Percentiles rank a stretch among this genome's conserved stretches.
These are phyloP conservation scores for Leptarthrus brevirostris DNA, from an alignment of 2,888 invertebrate species.

Conservation along the genomic window DNA sequence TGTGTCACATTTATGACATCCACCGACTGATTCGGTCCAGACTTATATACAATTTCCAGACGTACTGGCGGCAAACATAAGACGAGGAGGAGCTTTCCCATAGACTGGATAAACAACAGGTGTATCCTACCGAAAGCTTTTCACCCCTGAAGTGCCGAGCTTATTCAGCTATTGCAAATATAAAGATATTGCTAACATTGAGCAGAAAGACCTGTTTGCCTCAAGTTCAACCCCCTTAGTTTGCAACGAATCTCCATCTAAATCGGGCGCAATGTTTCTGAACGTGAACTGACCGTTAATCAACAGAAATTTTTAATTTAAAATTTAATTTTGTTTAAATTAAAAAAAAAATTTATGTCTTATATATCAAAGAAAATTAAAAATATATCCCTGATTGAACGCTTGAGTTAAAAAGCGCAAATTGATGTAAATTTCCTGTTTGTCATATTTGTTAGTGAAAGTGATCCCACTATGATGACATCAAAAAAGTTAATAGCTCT, in stretches of 20 bases:
- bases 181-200: constrained; percentile 21
- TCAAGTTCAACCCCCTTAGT: constrained; percentile 41
- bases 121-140: background rate
- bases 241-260: constrained; percentile 26
- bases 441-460: no score
- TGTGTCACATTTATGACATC: no score
- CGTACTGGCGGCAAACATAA: background rate
- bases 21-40: background rate
- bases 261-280: constrained; percentile 27
- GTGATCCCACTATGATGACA: constrained; percentile 15
- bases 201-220: constrained; percentile 1
- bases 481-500: background rate
- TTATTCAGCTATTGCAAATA: constrained; percentile 38
- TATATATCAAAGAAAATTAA: background rate
- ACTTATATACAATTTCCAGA: constrained; percentile 8
- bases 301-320: background rate
- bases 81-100: background rate
- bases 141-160: background rate
- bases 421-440: background rate
- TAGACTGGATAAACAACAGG: constrained; percentile 4
- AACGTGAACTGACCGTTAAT: constrained; percentile 26
- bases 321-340: background rate
- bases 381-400: no score
- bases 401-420: background rate
- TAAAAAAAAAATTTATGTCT: background rate